These are phyloP conservation scores for Dallia pectoralis DNA, from an alignment of 2,797 vertebrate species.

Conservation along the genomic window DNA sequence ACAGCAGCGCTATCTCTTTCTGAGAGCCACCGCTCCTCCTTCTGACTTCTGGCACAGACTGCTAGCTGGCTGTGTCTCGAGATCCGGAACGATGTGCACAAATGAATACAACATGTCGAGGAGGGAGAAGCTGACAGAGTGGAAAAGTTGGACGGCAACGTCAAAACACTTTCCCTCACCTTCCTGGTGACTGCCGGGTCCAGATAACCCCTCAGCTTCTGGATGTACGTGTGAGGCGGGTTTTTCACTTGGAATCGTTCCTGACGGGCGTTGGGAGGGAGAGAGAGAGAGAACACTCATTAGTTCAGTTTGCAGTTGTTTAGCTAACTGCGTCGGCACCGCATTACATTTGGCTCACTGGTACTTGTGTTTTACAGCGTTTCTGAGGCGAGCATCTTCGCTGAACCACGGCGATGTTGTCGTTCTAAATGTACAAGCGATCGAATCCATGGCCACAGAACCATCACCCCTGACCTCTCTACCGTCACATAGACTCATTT, in stretches of 20 bases:
- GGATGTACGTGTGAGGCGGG: slow-evolving; percentile 96
- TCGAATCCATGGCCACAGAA: not conserved
- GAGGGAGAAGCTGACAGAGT: slow-evolving; percentile 37
- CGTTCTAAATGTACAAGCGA: not conserved
- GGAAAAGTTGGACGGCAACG: slow-evolving; percentile 13
- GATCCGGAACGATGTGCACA: not conserved
- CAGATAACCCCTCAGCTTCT: slow-evolving; percentile 94
- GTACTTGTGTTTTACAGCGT: not conserved
- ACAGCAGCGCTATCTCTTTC: not conserved
- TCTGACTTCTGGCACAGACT: slow-evolving; percentile 59
- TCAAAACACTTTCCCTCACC: slow-evolving; percentile 75
- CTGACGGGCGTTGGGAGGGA: slow-evolving; percentile 61
- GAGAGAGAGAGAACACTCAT: slow-evolving; percentile 1
- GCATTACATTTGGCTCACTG: not conserved
- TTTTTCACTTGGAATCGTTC: slow-evolving; percentile 99
- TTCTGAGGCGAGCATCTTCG: not conserved
- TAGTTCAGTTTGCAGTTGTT: not conserved
- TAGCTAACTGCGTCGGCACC: not conserved
- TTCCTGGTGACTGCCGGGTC: slow-evolving; percentile 97
- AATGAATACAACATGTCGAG: slow-evolving; percentile 24
- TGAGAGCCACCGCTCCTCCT: slow-evolving; percentile 46
- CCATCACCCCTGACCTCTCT: not conserved
- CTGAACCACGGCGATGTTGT: not conserved
- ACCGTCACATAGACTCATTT: not conserved
- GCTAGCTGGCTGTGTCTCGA: slow-evolving; percentile 38